Evolutionary conservation across 2,113 vertebrate genomes (phyloP).

Genomic region (Ageneiosus marmoratus): DNA sequence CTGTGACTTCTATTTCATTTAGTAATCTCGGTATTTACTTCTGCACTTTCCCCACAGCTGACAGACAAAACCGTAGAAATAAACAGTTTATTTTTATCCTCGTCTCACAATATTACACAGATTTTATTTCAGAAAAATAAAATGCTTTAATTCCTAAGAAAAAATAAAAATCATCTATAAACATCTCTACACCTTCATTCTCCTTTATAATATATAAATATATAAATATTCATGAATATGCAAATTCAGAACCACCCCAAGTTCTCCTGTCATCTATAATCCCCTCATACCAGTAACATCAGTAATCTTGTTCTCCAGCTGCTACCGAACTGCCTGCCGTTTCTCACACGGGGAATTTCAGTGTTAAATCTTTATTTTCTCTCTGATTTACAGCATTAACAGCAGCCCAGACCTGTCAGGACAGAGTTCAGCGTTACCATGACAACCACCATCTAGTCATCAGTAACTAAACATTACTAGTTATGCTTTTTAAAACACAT

Average conservation of each 20-base stretch:
- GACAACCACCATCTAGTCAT: background rate
- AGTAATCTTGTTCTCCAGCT: background rate
- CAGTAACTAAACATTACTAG: background rate
- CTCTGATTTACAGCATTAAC: background rate
- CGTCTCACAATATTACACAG: background rate
- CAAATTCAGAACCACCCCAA: background rate
- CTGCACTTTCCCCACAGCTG: background rate
- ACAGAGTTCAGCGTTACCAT: background rate
- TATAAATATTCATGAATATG: background rate
- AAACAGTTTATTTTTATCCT: background rate
- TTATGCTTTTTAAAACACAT: background rate
- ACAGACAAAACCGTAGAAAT: background rate
- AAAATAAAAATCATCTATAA: background rate
- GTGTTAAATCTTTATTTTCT: background rate
- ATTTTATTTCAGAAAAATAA: background rate
- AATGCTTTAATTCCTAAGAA: background rate
- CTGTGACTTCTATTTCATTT: background rate
- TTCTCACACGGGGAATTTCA: background rate
- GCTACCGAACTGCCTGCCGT: background rate
- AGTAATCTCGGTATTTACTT: background rate
- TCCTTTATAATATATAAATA: background rate
- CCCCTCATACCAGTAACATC: background rate
- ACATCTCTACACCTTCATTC: background rate
- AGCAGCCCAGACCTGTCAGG: background rate
- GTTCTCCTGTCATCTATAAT: background rate